These are phyloP conservation scores for Pseudomugil gertrudae DNA, from an alignment of 2,797 vertebrate species.

Conservation along the genomic window DNA sequence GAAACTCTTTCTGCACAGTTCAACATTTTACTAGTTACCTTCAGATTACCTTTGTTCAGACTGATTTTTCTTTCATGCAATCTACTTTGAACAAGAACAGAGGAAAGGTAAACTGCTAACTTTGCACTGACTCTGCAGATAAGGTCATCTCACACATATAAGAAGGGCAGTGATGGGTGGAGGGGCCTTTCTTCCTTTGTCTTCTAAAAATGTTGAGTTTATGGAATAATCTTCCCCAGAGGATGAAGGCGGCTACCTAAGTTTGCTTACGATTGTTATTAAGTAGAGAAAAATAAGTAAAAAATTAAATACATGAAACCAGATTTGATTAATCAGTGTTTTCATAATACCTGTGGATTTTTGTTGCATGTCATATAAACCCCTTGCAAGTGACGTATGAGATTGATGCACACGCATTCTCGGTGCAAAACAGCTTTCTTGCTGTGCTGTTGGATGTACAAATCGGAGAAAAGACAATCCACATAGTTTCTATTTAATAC, in stretches of 20 bases:
- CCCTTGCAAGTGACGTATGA: no score
- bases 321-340: not conserved
- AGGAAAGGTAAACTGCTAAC: constrained; percentile 58
- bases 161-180: not conserved
- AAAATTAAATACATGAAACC: not conserved
- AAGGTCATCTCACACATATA: no score
- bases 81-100: constrained; percentile 66
- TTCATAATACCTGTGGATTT: not conserved
- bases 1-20: constrained; percentile 52
- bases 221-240: constrained; percentile 51
- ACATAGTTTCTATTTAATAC: no score
- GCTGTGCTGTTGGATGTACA: no score
- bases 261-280: constrained; percentile 12
- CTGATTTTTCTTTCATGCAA: constrained; percentile 65
- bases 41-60: constrained; percentile 48
- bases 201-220: constrained; percentile 70
- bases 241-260: constrained; percentile 33
- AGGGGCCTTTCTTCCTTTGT: constrained; percentile 61
- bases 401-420: no score
- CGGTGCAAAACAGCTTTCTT: no score
- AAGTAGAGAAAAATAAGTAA: constrained; percentile 8
- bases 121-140: constrained; percentile 67
- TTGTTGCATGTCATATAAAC: no score
- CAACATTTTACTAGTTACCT: constrained; percentile 41
- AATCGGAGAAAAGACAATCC: no score